These are phyloP conservation scores for Tenthredo livida DNA, from an alignment of 2,888 invertebrate species.

Conservation along the genomic window DNA sequence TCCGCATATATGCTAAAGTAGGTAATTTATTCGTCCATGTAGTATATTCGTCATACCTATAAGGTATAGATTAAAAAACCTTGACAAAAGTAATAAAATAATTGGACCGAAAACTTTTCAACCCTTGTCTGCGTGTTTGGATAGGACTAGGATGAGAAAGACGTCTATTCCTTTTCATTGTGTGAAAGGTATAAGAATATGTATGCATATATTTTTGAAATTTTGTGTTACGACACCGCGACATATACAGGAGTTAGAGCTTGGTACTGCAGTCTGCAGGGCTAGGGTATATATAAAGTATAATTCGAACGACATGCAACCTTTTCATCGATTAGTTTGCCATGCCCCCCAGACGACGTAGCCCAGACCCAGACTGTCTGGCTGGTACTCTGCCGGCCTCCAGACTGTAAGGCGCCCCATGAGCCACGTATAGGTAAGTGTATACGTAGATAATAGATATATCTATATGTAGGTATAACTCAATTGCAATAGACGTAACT, in stretches of 20 bases:
- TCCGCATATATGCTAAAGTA: background rate
- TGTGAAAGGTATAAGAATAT: too few relatives aligned
- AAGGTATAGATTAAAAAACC: background rate
- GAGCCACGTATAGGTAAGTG: background rate
- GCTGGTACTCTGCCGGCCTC: constrained; percentile 32
- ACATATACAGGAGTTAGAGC: background rate
- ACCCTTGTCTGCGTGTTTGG: background rate
- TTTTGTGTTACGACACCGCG: background rate
- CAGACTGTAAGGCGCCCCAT: constrained; percentile 33
- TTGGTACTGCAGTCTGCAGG: background rate
- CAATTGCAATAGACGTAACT: background rate
- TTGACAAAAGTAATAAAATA: background rate
- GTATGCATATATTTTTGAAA: background rate
- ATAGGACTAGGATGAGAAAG: background rate
- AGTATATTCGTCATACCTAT: background rate
- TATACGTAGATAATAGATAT: too few relatives aligned
- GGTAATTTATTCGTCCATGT: constrained; percentile 6
- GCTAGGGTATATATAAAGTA: background rate
- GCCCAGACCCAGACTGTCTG: constrained; percentile 40
- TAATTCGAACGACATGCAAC: constrained; percentile 47
- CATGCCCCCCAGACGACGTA: constrained; percentile 37
- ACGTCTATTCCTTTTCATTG: background rate
- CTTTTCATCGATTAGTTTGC: constrained; percentile 58
- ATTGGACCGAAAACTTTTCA: background rate
- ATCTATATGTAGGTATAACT: background rate